phyloP scores from a whole-genome alignment of 2,797 vertebrate genomes.

The Halcyon leucocephala region DNA sequence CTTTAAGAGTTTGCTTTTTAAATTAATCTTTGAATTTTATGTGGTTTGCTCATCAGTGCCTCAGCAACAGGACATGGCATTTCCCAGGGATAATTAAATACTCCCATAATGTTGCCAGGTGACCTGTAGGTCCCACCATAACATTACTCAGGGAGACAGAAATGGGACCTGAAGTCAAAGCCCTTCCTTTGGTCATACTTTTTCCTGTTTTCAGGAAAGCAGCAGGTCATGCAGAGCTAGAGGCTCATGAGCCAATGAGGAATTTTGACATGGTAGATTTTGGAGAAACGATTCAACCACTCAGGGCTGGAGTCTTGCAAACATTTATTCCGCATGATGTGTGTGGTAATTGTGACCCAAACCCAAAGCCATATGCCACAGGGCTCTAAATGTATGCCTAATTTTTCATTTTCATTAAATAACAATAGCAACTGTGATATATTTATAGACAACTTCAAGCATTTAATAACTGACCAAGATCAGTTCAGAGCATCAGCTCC shows the following conservation, averaged over 20 bases:
- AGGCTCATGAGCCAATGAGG: background rate
- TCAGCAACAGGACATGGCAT: background rate
- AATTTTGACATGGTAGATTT: constrained; percentile 15
- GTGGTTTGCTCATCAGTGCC: constrained; percentile 49
- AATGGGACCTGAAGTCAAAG: constrained; percentile 16
- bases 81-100: constrained; percentile 47
- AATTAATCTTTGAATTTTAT: constrained; percentile 17
- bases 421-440: background rate
- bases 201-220: constrained; percentile 5
- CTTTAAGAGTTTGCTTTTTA: constrained; percentile 14
- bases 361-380: background rate
- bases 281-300: background rate
- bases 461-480: constrained; percentile 9
- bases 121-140: background rate
- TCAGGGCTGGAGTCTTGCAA: background rate
- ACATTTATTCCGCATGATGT: background rate
- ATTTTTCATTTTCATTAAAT: background rate
- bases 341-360: background rate
- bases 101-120: constrained; percentile 21
- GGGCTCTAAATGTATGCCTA: background rate
- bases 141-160: constrained; percentile 54
- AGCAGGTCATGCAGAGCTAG: constrained; percentile 10
- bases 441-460: background rate
- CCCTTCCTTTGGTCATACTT: background rate
- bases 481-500: background rate